phyloP scores from a whole-genome alignment of 2,797 vertebrate genomes.

The Sebastolobus alascanus region DNA sequence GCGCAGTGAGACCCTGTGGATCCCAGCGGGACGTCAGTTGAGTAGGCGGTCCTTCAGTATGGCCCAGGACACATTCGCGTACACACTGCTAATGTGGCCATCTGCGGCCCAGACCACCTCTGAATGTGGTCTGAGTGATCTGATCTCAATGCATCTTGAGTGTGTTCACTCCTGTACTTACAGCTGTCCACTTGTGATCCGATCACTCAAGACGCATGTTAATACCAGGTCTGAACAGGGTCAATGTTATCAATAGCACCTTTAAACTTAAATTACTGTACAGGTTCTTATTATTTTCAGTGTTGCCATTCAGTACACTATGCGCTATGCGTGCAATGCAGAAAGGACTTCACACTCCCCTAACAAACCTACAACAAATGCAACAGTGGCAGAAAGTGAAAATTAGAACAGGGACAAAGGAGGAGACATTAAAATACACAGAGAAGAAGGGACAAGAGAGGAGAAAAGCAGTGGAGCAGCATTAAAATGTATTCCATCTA shows the following conservation, averaged over 20 bases:
- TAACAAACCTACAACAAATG: slow-evolving; percentile 28
- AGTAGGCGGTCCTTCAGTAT: too few species aligned
- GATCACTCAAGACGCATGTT: too few species aligned
- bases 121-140: too few species aligned
- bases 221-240: too few species aligned
- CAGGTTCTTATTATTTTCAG: slow-evolving; percentile 28
- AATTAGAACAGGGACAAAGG: slow-evolving; percentile 22
- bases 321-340: slow-evolving; percentile 13
- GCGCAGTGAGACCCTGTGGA: too few species aligned
- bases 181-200: too few species aligned
- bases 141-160: fast-evolving
- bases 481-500: slow-evolving; percentile 65
- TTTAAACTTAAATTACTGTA: slow-evolving; percentile 8
- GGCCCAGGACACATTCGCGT: too few species aligned
- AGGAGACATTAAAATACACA: slow-evolving; percentile 38
- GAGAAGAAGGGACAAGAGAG: slow-evolving; percentile 17
- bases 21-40: too few species aligned
- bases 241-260: too few species aligned
- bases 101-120: too few species aligned
- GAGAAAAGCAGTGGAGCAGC: slow-evolving; percentile 42
- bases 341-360: slow-evolving; percentile 16
- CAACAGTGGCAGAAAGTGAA: slow-evolving; percentile 19
- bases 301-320: slow-evolving; percentile 17
- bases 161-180: too few species aligned
- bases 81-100: too few species aligned